Conservation (phyloP, 2,888 invertebrate species). For the Orthonychiurus folsomi region DNA sequence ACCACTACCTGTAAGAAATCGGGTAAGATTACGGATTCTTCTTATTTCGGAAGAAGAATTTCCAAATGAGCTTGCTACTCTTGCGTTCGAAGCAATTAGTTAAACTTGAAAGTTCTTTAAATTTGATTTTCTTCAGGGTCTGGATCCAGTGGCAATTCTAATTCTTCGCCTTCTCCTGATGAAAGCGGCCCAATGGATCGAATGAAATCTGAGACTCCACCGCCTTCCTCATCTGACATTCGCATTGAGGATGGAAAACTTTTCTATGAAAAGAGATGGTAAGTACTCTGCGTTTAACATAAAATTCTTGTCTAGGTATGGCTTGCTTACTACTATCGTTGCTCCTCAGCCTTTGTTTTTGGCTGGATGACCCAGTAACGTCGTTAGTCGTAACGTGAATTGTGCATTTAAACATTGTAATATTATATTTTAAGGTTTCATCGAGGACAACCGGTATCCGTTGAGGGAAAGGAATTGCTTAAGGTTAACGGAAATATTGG, state of each 20-base stretch:
- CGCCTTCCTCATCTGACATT: slow-evolving; percentile 57
- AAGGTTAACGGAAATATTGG: slow-evolving; percentile 83
- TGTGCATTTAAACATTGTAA: too few species aligned
- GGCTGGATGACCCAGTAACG: too few species aligned
- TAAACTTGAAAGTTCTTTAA: too few species aligned
- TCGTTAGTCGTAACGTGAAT: too few species aligned
- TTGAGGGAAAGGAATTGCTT: slow-evolving; percentile 76
- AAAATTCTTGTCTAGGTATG: slow-evolving; percentile 19
- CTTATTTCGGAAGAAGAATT: too few species aligned
- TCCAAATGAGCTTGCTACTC: too few species aligned
- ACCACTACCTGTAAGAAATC: neutral
- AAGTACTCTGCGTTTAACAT: slow-evolving; percentile 30
- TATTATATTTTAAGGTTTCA: slow-evolving; percentile 56
- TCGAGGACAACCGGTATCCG: slow-evolving; percentile 82
- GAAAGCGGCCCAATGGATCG: neutral
- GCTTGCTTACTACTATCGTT: neutral
- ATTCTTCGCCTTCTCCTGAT: neutral
- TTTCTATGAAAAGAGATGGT: slow-evolving; percentile 85
- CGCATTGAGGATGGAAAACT: slow-evolving; percentile 91
- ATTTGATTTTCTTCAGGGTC: too few species aligned
- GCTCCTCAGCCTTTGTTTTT: too few species aligned
- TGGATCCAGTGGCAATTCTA: neutral
- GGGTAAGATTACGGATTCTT: neutral
- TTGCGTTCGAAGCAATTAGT: too few species aligned
- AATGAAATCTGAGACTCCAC: slow-evolving; percentile 9